Evolutionary conservation across 1,140 invertebrate genomes (phyloP), one percentile per base, ranked within the genome.

Genomic region (Macrobrachium rosenbergii): DNA sequence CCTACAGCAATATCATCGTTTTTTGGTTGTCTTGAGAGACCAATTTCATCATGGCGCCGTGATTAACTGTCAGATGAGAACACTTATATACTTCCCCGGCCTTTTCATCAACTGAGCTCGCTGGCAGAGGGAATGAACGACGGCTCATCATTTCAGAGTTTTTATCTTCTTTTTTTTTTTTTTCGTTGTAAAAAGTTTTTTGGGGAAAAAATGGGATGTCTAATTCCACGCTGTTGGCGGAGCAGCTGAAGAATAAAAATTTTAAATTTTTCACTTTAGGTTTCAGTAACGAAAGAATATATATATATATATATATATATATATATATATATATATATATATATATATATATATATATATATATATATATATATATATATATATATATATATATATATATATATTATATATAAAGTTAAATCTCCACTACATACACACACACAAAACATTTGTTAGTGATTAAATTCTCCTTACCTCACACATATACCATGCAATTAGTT

Each of bases 361-460:
- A 23, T 72, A 72, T 72, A 23, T 72, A 72, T 72, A 23, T 72
- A 72, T 72, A 23, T 72, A 72, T 72, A 23, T 72, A 72, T 72
- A 23, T 72, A 72, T 75, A 43, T 75, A 75, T 75, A 7, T 43
- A 43, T 75, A 75, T 75, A 14, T 75, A 75, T 43, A 8, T 75
- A 75, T 75, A 14, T 8, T n/a, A n/a, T n/a, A n/a, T n/a, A n/a
- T n/a, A n/a, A n/a, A n/a, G n/a, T n/a, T n/a, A n/a, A n/a, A n/a
- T n/a, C n/a, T n/a, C n/a, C n/a, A n/a, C n/a, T n/a, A n/a, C n/a
- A n/a, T n/a, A n/a, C n/a, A n/a, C n/a, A n/a, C n/a, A n/a, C n/a
- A n/a, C n/a, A n/a, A n/a, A n/a, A n/a, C n/a, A n/a, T n/a, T n/a
- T n/a, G n/a, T n/a, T n/a, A n/a, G n/a, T n/a, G n/a, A n/a, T n/a